A percentile compares a stretch with the other conserved stretches of the same genome.
Evolutionary conservation across 2,113 vertebrate species (phyloP).

Genomic region (Promerops cafer): DNA sequence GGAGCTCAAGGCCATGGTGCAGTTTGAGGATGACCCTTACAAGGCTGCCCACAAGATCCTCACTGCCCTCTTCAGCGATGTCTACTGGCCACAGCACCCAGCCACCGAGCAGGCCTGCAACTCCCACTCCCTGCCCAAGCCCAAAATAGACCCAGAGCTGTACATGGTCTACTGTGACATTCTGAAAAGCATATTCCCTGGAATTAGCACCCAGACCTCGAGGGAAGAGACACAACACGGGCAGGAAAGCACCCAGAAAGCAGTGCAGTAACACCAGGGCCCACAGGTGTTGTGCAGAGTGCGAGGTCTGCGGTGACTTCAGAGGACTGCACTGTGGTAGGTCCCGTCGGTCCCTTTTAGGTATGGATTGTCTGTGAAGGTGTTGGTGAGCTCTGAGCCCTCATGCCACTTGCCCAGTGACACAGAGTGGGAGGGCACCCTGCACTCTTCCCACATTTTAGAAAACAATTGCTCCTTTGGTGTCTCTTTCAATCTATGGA

Average conservation of each 20-base stretch:
- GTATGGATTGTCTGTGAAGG: neutral
- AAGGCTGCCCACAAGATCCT: slow-evolving; percentile 59
- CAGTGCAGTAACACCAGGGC: neutral
- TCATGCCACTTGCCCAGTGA: neutral
- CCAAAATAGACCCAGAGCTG: slow-evolving; percentile 53
- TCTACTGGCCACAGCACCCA: slow-evolving; percentile 20
- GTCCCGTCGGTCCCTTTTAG: neutral
- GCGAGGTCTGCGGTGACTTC: fast-evolving
- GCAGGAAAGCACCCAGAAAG: neutral
- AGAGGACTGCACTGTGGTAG: neutral
- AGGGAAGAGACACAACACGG: neutral
- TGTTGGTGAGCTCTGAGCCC: slow-evolving; percentile 52
- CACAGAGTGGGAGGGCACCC: neutral
- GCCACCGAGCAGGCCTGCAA: slow-evolving; percentile 16
- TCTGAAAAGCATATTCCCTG: slow-evolving; percentile 50
- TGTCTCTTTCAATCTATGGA: slow-evolving; percentile 7
- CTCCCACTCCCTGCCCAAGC: slow-evolving; percentile 2
- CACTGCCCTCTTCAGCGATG: slow-evolving; percentile 22
- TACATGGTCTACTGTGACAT: slow-evolving; percentile 51
- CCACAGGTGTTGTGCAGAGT: neutral
- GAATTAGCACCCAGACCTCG: slow-evolving; percentile 17
- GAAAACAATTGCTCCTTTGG: neutral
- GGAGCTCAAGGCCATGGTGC: slow-evolving; percentile 63
- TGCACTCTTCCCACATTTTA: neutral
- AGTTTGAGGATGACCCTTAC: slow-evolving; percentile 48